phyloP scores from a whole-genome alignment of 2,113 vertebrate genomes.

The Poeciliopsis turrubarensis region DNA sequence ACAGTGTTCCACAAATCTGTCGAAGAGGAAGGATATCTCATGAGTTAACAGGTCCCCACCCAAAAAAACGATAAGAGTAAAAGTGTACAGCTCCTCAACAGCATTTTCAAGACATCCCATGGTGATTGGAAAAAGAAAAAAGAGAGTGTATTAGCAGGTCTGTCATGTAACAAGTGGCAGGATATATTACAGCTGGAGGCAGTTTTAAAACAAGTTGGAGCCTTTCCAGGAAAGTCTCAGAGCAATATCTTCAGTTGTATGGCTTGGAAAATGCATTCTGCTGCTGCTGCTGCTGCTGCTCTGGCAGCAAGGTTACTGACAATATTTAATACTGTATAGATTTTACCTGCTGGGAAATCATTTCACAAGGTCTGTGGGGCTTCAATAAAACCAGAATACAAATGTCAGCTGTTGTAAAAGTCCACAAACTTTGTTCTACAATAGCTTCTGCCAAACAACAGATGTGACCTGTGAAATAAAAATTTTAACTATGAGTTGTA shows the following conservation, averaged over 20 bases:
- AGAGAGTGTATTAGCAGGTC: conserved; percentile 26
- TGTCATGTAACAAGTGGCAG: conserved; percentile 40
- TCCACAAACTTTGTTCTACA: conserved; percentile 12
- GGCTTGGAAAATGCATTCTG: conserved; percentile 38
- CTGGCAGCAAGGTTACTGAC: conserved; percentile 23
- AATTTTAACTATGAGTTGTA: neutral
- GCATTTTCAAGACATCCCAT: conserved; percentile 23
- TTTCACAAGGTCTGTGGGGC: neutral
- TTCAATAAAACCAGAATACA: conserved; percentile 26
- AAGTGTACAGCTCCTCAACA: neutral
- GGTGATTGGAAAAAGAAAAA: neutral
- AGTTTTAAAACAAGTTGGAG: conserved; percentile 53
- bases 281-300: neutral
- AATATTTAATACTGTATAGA: conserved; percentile 50
- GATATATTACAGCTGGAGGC: conserved; percentile 59
- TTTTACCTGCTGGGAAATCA: conserved; percentile 63
- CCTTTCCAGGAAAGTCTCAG: conserved; percentile 59
- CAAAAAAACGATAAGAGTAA: neutral
- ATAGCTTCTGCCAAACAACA: neutral
- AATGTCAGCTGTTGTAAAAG: conserved; percentile 13
- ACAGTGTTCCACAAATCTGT: neutral
- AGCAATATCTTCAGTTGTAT: conserved; percentile 59
- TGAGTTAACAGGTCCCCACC: conserved; percentile 18
- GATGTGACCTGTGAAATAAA: neutral
- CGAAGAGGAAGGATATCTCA: conserved; percentile 38